Evolutionary conservation across 1,140 invertebrate species (phyloP), one percentile per base, ranked within the genome.

Genomic region (Aphelinus atriplicis): DNA sequence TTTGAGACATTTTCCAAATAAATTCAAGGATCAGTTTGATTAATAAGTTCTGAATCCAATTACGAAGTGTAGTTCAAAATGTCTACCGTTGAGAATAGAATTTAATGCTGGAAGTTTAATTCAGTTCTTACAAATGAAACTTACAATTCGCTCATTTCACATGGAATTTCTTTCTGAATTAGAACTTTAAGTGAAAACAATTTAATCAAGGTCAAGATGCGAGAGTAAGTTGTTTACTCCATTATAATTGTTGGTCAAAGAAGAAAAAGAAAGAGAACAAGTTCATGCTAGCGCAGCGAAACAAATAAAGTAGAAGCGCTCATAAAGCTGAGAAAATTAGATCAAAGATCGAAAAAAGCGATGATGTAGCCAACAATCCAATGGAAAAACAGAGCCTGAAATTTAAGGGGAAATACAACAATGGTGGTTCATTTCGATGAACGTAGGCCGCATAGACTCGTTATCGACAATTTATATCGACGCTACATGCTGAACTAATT

Each of bases 401-500:
- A 61, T 61, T 45, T 61, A 55, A 66, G 46, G 43, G 10, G 61
- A n/a, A 45, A 46, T n/a, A 55, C 1, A 9, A 66, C 47, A 58
- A 4, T 26, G 53, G 51, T 53, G 9, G 51, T 53, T 48, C 56
- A 10, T 48, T 1, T 2, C 46, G 47, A 7, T 73, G 50, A 64
- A 72, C 68, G 68, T n/a, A 51, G 56, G 56, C 45, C 46, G 47
- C 63, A 10, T 2, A 61, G 7, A 56, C 80, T 81, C 81, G 83
- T 85, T 82, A 81, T 81, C 78, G 80, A 71, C 83, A 87, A 87
- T 87, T 88, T 86, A 87, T 88, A 86, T 87, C 82, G 83, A 76
- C 81, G 81, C 76, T 79, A 85, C 84, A 82, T 84, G 81, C 85
- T 80, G 83, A 88, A 87, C 85, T 87, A 87, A 88, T 87, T 87